Evolutionary conservation across 2,888 invertebrate genomes (phyloP).

Genomic region (Latrodectus elegans): DNA sequence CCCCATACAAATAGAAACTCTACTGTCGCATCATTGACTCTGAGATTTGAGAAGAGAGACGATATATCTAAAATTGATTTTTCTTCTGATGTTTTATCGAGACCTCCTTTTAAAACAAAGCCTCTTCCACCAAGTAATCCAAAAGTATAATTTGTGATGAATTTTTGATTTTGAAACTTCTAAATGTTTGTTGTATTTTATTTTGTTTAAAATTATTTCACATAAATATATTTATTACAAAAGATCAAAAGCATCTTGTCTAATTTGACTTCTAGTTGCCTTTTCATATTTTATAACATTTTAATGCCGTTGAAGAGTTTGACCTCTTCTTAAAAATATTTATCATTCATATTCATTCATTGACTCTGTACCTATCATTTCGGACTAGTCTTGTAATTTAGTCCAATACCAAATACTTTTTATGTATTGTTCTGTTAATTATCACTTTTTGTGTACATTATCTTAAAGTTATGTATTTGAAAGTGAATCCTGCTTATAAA

Average conservation of each 20-base stretch:
- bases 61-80: conserved; percentile 1
- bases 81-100: conserved; percentile 16
- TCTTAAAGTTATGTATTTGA: not conserved
- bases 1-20: conserved; percentile 77
- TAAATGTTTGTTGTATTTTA: not conserved
- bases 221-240: not conserved
- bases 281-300: not conserved
- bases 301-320: not conserved
- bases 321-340: conserved; percentile 5
- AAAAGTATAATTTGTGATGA: conserved; percentile 17
- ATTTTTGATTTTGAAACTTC: not conserved
- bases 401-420: not conserved
- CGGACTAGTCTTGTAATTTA: not conserved
- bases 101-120: conserved; percentile 61
- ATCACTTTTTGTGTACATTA: not conserved
- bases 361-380: conserved; percentile 25
- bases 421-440: not conserved
- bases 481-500: not conserved
- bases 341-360: not conserved
- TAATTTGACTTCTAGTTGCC: not conserved
- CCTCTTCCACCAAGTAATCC: conserved; percentile 50
- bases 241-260: conserved; percentile 2
- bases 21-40: conserved; percentile 85
- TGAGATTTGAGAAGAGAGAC: conserved; percentile 82
- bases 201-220: not conserved